Evolutionary conservation across 2,797 vertebrate genomes (phyloP).

Genomic region (Enteromius paludinosus): DNA sequence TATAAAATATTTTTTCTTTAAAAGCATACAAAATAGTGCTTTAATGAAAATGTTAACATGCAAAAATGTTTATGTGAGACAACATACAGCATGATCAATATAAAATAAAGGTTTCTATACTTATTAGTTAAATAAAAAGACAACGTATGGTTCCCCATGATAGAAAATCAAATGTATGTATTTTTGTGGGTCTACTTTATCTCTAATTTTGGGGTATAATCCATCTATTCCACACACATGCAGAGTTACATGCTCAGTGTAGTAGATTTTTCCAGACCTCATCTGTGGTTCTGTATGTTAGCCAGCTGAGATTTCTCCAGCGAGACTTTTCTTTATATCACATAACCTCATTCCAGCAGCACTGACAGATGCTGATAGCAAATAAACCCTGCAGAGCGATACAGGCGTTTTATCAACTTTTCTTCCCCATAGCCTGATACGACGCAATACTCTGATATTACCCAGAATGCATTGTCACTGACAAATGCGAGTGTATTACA

Average conservation of each 20-base stretch:
- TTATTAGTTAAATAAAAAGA: not conserved
- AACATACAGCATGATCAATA: not conserved
- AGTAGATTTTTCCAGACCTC: conserved; percentile 20
- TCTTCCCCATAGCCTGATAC: not conserved
- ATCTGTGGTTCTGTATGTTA: not conserved
- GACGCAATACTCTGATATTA: conserved; percentile 4
- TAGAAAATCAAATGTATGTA: not conserved
- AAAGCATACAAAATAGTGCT: not conserved
- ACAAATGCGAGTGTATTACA: conserved; percentile 31
- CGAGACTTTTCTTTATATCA: conserved; percentile 12
- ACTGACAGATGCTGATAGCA: conserved; percentile 8
- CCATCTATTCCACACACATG: not conserved
- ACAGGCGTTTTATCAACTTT: conserved; percentile 18
- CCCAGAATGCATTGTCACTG: conserved; percentile 23
- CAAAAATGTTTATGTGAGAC: not conserved
- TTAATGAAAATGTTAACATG: not conserved
- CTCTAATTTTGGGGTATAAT: not conserved
- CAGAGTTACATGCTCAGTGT: not conserved
- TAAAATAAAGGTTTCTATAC: not conserved
- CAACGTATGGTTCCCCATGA: not conserved
- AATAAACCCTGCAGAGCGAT: not conserved
- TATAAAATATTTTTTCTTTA: not conserved
- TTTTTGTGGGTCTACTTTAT: not conserved
- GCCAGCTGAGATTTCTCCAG: conserved; percentile 22
- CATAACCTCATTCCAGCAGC: conserved; percentile 9